Percentiles rank a stretch among this genome's conserved stretches.
phyloP scores from a whole-genome alignment of 2,888 invertebrate species.

The Acleris cristana region DNA sequence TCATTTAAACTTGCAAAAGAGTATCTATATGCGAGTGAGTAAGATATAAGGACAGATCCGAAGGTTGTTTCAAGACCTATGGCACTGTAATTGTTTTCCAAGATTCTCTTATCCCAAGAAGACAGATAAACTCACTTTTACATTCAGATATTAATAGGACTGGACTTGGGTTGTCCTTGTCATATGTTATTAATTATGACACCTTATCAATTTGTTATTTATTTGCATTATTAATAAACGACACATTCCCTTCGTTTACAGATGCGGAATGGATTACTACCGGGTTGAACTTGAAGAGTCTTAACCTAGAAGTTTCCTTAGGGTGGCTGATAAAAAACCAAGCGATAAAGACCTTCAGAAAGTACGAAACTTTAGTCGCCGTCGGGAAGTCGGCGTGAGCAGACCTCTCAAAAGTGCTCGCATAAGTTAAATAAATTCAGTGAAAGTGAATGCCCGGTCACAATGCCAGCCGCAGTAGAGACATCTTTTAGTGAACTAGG shows the following conservation, averaged over 20 bases:
- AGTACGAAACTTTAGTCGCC: constrained; percentile 9
- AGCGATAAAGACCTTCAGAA: constrained; percentile 12
- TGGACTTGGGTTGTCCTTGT: too few species aligned
- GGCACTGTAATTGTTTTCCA: too few species aligned
- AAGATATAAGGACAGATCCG: too few species aligned
- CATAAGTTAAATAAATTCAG: neutral
- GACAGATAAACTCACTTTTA: too few species aligned
- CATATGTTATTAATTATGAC: too few species aligned
- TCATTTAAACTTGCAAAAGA: too few species aligned
- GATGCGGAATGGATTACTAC: constrained; percentile 50
- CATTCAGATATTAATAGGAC: too few species aligned
- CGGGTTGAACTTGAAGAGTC: constrained; percentile 41
- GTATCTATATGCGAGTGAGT: too few species aligned
- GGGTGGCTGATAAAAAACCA: constrained; percentile 15
- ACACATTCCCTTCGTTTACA: constrained; percentile 46
- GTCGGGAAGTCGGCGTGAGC: constrained; percentile 15
- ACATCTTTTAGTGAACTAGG: constrained; percentile 53
- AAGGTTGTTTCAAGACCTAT: too few species aligned
- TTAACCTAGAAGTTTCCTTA: constrained; percentile 40
- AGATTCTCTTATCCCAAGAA: too few species aligned
- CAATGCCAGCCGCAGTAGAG: constrained; percentile 53
- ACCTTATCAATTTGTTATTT: constrained; percentile 2
- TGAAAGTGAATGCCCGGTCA: constrained; percentile 44
- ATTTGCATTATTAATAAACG: constrained; percentile 15
- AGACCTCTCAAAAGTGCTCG: constrained; percentile 46